Evolutionary conservation across 2,113 vertebrate species (phyloP).

Genomic region (Hyperopisus bebe): DNA sequence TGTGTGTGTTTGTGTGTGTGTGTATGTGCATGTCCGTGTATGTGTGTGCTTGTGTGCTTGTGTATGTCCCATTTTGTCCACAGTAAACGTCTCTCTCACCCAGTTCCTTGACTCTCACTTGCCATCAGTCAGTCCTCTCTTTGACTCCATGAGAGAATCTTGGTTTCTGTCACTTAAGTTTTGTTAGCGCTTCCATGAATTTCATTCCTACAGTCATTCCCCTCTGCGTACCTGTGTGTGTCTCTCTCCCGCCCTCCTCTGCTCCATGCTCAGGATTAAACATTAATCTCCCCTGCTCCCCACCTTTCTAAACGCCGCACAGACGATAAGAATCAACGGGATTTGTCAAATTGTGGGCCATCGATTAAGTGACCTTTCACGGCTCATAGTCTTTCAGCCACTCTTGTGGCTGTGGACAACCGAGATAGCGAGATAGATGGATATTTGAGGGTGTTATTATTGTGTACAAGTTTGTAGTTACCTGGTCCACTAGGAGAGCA

Average conservation of each 20-base stretch:
- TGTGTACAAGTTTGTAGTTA: conserved; percentile 69
- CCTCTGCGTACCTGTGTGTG: background rate
- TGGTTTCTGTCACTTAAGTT: background rate
- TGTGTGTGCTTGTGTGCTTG: background rate
- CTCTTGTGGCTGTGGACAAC: conserved; percentile 61
- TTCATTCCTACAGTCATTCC: background rate
- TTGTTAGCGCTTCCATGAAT: background rate
- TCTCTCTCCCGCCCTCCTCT: conserved; percentile 24
- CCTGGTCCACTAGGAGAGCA: conserved; percentile 46
- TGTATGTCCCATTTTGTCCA: background rate
- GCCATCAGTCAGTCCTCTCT: background rate
- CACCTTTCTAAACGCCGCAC: conserved; percentile 54
- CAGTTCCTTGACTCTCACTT: background rate
- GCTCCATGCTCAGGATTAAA: conserved; percentile 54
- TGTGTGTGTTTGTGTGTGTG: background rate
- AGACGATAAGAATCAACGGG: conserved; percentile 67
- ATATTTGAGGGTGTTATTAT: conserved; percentile 59
- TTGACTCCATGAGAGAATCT: background rate
- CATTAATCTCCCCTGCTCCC: conserved; percentile 61
- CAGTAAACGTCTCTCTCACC: background rate
- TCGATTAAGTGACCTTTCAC: conserved; percentile 74
- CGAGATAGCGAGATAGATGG: conserved; percentile 66
- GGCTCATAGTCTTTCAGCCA: conserved; percentile 61
- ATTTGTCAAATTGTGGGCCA: conserved; percentile 72
- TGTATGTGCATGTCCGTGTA: background rate